Evolutionary conservation across 2,888 invertebrate genomes (phyloP).

Genomic region (Metalampra italica): DNA sequence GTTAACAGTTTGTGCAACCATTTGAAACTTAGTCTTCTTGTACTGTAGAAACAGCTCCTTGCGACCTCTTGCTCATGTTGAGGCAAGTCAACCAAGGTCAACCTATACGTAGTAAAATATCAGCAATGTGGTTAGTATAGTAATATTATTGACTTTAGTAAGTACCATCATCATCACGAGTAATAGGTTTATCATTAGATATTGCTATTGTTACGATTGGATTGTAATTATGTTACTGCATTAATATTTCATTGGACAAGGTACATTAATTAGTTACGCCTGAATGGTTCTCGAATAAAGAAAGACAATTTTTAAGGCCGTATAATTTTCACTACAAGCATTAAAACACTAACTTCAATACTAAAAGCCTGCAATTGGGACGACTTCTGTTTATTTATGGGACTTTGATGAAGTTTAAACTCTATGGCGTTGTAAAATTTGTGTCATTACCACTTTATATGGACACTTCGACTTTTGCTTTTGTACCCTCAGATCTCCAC

Average conservation of each 20-base stretch:
- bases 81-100: no score
- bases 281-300: neutral
- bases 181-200: no score
- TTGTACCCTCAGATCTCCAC: conserved; percentile 1
- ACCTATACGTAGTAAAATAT: no score
- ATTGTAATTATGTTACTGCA: no score
- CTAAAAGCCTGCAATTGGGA: conserved; percentile 24
- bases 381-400: conserved; percentile 49
- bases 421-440: conserved; percentile 52
- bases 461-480: conserved; percentile 20
- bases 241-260: no score
- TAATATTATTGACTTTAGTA: no score
- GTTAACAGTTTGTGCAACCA: neutral
- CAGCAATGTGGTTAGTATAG: no score
- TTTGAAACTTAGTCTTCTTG: neutral
- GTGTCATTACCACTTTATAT: conserved; percentile 30
- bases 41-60: neutral
- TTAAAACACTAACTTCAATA: conserved; percentile 13
- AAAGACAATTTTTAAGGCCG: conserved; percentile 8
- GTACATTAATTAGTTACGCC: no score
- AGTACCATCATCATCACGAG: no score
- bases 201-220: no score
- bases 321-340: conserved; percentile 15
- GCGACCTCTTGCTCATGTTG: neutral
- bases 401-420: conserved; percentile 61